Percentiles rank a stretch among this genome's conserved stretches.
Evolutionary conservation across 2,113 vertebrate genomes (phyloP).

Genomic region (Onychostoma macrolepis): DNA sequence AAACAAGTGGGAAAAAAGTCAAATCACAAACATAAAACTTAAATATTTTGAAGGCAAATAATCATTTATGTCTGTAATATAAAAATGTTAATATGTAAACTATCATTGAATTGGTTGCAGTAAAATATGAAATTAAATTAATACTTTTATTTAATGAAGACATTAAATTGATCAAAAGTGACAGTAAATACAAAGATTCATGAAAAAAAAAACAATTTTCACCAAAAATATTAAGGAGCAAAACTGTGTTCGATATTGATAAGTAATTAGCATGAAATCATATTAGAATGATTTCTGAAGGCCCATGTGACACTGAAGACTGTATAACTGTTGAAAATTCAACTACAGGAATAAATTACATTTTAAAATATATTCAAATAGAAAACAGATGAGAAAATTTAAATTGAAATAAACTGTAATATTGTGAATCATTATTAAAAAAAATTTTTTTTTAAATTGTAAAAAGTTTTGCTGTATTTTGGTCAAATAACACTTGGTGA

Average conservation of each 20-base stretch:
- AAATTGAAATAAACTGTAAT: too few relatives aligned
- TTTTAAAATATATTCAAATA: too few relatives aligned
- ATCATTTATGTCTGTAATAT: too few relatives aligned
- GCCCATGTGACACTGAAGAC: neutral
- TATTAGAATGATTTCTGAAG: neutral
- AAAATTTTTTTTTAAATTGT: too few relatives aligned
- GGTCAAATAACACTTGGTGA: neutral
- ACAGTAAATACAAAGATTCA: neutral
- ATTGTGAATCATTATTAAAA: too few relatives aligned
- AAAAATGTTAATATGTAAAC: neutral
- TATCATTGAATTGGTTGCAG: neutral
- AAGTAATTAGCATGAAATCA: neutral
- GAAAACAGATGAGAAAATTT: too few relatives aligned
- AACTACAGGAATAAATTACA: neutral
- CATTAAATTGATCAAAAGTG: neutral
- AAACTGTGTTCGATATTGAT: neutral
- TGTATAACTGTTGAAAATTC: neutral
- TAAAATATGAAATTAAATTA: neutral
- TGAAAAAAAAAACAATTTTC: neutral
- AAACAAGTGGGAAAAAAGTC: slow-evolving; percentile 50
- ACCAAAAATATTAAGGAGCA: neutral
- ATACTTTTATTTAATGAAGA: neutral
- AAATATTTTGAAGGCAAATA: too few relatives aligned
- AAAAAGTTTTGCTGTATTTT: neutral
- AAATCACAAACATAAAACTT: neutral